Percentiles rank a stretch among this genome's conserved stretches.
These are phyloP conservation scores for Hylaeus volcanicus DNA, from an alignment of 1,140 invertebrate species.

Conservation along the genomic window DNA sequence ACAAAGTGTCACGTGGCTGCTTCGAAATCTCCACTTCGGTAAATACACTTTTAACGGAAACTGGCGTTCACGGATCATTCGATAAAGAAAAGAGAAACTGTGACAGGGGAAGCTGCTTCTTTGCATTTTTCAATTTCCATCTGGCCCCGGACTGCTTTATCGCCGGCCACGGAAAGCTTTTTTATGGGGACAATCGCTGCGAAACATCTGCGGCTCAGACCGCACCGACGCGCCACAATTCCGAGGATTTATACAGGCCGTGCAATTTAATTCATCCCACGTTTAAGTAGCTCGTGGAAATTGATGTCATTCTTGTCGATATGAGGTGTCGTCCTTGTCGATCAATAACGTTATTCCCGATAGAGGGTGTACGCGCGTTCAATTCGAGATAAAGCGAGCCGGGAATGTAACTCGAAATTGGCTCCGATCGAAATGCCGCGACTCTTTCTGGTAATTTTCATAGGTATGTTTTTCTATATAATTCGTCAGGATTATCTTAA, in stretches of 20 bases:
- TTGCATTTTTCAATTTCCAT: conserved; percentile 67
- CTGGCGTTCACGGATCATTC: neutral
- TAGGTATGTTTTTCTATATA: too few species aligned
- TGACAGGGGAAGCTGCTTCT: conserved; percentile 26
- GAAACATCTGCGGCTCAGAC: conserved; percentile 62
- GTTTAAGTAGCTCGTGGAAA: conserved; percentile 61
- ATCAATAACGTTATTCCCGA: conserved; percentile 60
- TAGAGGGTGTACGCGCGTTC: conserved; percentile 46
- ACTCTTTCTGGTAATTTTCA: neutral
- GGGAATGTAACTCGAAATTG: conserved; percentile 18
- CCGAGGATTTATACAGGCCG: conserved; percentile 55
- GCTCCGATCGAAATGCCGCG: neutral
- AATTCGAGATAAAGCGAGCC: conserved; percentile 42
- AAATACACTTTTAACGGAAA: conserved; percentile 1
- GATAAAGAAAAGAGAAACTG: conserved; percentile 17
- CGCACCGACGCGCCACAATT: conserved; percentile 16
- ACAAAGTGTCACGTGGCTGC: neutral
- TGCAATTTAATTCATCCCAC: conserved; percentile 56
- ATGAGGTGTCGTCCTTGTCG: conserved; percentile 54
- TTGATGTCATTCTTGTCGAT: conserved; percentile 61
- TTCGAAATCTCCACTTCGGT: neutral
- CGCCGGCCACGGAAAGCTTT: conserved; percentile 46
- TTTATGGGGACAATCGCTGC: conserved; percentile 61
- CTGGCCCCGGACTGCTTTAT: conserved; percentile 51
- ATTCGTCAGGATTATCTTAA: too few species aligned